These are phyloP conservation scores for Octopus bimaculoides DNA, from an alignment of 1,140 invertebrate species.

Conservation along the genomic window DNA sequence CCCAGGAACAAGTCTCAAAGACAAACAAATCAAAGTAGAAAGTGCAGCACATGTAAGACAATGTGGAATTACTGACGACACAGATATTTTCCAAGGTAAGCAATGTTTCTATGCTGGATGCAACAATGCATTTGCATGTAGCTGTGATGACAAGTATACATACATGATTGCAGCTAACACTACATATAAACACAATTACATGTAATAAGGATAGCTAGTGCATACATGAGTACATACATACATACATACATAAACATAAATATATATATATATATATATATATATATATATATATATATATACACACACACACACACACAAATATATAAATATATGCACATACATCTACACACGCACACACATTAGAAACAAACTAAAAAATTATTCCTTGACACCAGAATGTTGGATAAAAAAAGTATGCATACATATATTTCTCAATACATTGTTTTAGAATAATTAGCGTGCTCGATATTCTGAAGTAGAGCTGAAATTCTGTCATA, in stretches of 20 bases:
- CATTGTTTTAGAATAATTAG: too few relatives aligned
- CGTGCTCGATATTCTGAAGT: too few relatives aligned
- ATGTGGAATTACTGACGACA: constrained; percentile 29
- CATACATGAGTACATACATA: neutral
- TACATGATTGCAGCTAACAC: neutral
- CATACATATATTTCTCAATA: neutral
- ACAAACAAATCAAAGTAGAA: constrained; percentile 41
- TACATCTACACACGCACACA: neutral
- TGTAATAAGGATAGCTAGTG: neutral
- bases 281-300: neutral
- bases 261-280: neutral
- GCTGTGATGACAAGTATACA: neutral
- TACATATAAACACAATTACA: neutral
- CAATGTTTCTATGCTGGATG: neutral
- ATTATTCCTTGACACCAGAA: neutral
- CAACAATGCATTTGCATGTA: neutral
- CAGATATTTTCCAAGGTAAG: constrained; percentile 39
- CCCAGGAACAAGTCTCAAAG: constrained; percentile 11
- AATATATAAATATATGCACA: neutral
- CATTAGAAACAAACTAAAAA: neutral
- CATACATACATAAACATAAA: neutral
- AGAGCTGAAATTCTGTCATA: too few relatives aligned
- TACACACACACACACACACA: neutral
- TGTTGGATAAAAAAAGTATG: neutral
- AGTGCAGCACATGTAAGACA: constrained; percentile 34